Base-by-base conservation (phyloP, 1,140 invertebrate genomes). In the Danaus melanippus region DNA sequence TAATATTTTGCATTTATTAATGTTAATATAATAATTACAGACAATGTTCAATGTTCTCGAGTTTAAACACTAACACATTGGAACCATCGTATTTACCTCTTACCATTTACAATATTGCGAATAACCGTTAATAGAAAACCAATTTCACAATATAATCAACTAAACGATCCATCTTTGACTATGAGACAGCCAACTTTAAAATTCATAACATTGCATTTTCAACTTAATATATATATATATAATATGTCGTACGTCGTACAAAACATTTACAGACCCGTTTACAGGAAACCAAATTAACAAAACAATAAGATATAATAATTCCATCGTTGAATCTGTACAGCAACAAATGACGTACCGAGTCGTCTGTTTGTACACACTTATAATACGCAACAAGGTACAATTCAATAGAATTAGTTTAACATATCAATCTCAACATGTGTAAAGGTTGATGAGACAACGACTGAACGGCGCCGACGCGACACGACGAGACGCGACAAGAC, bases 1-100 rank as follows among this genome's bases (percentile, higher is more conserved):
- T 48, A 64, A 72, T 51, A 48, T 74, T 84, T 86, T 79, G 75
- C 69, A 80, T 86, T 86, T 84, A 86, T 86, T 84, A 84, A 80
- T 86, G 80, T 86, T 84, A 86, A 88, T 87, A 83, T 87, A 86
- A 84, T 66, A 66, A 69, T 71, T 86, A 88, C 82, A 88, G 83
- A 88, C 84, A 88, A 84, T 86, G 84, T 86, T 87, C 80, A 86
- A 87, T 83, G 86, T 85, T 84, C 80, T 83, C 83, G 79, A 86
- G 79, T 83, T 83, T 78, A 61, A 79, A 82, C 83, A 81, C 81
- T 84, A 84, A 84, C 72, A 81, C 80, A 82, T 79, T 76, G 73
- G 79, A 78, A 78, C 72, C 72, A 75, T 74, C 70, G 72, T 68
- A 74, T 76, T 77, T 69, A 77, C 75, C 78, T 80, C 74, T 76